Evolutionary conservation across 2,888 invertebrate genomes (phyloP).

Genomic region (Tanytarsus gracilentus): DNA sequence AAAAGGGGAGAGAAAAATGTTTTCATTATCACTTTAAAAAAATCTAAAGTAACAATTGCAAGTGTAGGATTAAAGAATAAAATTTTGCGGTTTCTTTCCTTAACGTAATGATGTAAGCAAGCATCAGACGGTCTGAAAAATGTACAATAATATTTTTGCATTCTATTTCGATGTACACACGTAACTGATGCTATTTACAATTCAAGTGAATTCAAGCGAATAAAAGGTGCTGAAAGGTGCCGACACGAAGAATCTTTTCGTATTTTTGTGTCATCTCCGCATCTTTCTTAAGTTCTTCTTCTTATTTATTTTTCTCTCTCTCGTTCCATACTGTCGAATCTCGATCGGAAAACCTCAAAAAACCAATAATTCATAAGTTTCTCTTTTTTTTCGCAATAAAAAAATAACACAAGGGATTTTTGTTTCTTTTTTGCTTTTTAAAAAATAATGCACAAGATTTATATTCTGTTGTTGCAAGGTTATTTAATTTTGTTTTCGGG

Average conservation of each 20-base stretch:
- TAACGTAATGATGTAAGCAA: no score
- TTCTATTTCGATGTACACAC: not conserved
- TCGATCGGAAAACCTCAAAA: slow-evolving; percentile 14
- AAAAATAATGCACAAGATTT: not conserved
- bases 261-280: slow-evolving; percentile 16
- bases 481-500: no score
- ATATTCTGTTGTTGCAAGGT: not conserved
- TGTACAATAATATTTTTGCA: no score
- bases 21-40: no score
- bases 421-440: slow-evolving; percentile 9
- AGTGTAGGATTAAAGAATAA: not conserved
- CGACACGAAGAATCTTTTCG: slow-evolving; percentile 14
- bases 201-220: slow-evolving; percentile 24
- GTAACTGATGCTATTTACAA: slow-evolving; percentile 15
- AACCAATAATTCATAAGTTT: slow-evolving; percentile 21
- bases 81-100: not conserved
- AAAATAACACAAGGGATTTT: no score
- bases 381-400: slow-evolving; percentile 17
- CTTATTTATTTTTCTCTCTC: not conserved
- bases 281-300: no score
- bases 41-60: no score
- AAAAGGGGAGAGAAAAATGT: no score
- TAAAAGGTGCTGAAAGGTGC: slow-evolving; percentile 23
- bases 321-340: not conserved
- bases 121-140: no score